Conservation (phyloP, 2,797 vertebrate species). For the Sebastes taczanowskii region DNA sequence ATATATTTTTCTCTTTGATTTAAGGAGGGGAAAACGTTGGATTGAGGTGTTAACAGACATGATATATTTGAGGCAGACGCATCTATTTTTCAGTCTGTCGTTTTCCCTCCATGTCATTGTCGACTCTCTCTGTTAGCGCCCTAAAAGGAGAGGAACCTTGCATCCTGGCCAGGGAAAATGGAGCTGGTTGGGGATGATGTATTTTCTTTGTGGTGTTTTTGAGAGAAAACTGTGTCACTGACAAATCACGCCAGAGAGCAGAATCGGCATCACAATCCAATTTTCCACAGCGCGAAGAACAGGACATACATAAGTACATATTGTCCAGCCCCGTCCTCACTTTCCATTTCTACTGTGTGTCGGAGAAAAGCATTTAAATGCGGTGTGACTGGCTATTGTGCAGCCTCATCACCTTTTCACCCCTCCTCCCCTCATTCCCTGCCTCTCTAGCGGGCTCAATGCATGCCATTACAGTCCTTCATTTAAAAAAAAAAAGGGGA, state of each 20-base stretch:
- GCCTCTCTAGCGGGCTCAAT: slow-evolving; percentile 29
- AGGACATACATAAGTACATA: slow-evolving; percentile 25
- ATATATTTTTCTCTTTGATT: not conserved
- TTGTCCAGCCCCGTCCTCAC: slow-evolving; percentile 28
- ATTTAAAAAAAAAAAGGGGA: slow-evolving; percentile 14
- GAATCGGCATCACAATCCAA: slow-evolving; percentile 54
- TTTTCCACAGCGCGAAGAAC: slow-evolving; percentile 59
- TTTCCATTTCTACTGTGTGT: slow-evolving; percentile 38
- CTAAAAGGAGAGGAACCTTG: slow-evolving; percentile 34
- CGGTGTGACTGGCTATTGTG: slow-evolving; percentile 64
- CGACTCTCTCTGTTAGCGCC: not conserved
- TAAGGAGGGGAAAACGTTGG: not conserved
- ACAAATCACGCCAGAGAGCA: slow-evolving; percentile 38
- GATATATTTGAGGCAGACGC: slow-evolving; percentile 1
- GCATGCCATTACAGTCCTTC: slow-evolving; percentile 52
- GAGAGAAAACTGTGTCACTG: slow-evolving; percentile 43
- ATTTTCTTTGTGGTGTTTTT: slow-evolving; percentile 40
- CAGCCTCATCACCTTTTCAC: slow-evolving; percentile 51
- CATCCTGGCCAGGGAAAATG: slow-evolving; percentile 30
- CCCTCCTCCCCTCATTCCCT: slow-evolving; percentile 23
- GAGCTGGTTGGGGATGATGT: slow-evolving; percentile 16
- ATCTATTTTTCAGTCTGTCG: slow-evolving; percentile 16
- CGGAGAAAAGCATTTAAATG: slow-evolving; percentile 61
- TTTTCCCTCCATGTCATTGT: slow-evolving; percentile 9
- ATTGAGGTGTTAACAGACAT: not conserved